Conservation (phyloP, 2,113 vertebrate genomes). For the Heloderma charlesbogerti region DNA sequence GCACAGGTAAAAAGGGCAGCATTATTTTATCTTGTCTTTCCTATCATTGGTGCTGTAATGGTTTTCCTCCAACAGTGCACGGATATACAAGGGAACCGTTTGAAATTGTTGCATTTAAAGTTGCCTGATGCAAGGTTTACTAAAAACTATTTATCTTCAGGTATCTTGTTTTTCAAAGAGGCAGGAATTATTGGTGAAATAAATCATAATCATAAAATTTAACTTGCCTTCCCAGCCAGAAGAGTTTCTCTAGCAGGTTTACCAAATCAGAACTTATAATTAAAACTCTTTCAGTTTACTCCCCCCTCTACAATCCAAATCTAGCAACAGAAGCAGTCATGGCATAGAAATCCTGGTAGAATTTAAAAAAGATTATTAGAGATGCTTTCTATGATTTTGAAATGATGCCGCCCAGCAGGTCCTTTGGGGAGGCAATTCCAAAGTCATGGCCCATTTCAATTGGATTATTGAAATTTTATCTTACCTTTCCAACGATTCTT, state of each 20-base stretch:
- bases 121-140: constrained; percentile 25
- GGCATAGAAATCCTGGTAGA: neutral
- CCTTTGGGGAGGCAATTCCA: neutral
- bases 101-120: constrained; percentile 25
- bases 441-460: neutral
- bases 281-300: neutral
- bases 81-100: neutral
- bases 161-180: constrained; percentile 42
- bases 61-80: neutral
- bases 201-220: neutral
- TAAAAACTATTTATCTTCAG: constrained; percentile 18
- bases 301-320: neutral
- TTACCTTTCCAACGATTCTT: neutral
- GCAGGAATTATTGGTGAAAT: constrained; percentile 43
- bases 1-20: constrained; percentile 27
- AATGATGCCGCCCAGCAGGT: neutral
- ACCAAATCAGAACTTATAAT: neutral
- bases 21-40: constrained; percentile 36
- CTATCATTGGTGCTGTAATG: neutral
- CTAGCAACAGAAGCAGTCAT: neutral
- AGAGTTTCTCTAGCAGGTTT: neutral
- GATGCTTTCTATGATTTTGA: neutral
- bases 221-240: neutral
- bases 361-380: neutral
- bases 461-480: neutral